Evolutionary conservation across 2,888 invertebrate species (phyloP).

Genomic region (Watsonalla cultraria): DNA sequence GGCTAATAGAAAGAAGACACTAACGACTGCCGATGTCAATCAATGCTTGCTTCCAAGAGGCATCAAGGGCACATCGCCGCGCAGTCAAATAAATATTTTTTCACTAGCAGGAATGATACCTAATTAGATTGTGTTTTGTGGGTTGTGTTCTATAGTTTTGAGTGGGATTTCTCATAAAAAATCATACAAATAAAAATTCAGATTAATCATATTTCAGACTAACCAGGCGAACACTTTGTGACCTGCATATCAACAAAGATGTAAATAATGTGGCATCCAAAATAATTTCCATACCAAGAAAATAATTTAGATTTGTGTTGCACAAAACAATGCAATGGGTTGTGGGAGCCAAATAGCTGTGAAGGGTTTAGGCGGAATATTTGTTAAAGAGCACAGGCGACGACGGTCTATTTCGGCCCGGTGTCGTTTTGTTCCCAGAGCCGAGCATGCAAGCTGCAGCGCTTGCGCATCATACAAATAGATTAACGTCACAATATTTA

Average conservation of each 20-base stretch:
- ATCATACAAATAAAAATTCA: not conserved
- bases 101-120: constrained; percentile 8
- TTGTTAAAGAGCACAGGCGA: constrained; percentile 18
- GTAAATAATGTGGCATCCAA: no score
- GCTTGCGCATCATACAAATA: constrained; percentile 34
- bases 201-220: not conserved
- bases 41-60: not conserved
- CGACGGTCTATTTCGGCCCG: constrained; percentile 39
- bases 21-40: not conserved
- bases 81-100: not conserved
- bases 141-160: not conserved
- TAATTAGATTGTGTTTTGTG: constrained; percentile 13
- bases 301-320: not conserved
- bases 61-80: not conserved
- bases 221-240: no score
- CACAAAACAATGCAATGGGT: not conserved
- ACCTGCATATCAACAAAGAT: no score
- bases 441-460: constrained; percentile 26
- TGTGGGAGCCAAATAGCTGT: constrained; percentile 6
- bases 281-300: no score
- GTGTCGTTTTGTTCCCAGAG: constrained; percentile 29
- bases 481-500: constrained; percentile 22
- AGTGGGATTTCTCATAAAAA: not conserved
- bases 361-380: constrained; percentile 11
- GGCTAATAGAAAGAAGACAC: not conserved